Evolutionary conservation across 2,888 invertebrate genomes (phyloP).

Genomic region (Drosophila pegasa): DNA sequence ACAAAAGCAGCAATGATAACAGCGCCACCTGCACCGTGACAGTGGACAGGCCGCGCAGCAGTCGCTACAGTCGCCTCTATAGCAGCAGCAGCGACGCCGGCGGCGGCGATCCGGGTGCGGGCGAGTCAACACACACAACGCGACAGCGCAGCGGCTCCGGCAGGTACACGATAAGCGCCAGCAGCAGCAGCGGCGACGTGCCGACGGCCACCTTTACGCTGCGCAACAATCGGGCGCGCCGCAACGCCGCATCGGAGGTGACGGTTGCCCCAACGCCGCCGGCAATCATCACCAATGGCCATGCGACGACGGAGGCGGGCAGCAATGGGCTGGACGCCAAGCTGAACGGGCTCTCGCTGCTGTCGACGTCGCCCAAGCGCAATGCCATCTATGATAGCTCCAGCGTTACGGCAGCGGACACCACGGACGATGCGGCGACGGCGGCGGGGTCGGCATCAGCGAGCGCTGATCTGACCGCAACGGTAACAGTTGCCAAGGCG

Average conservation of each 20-base stretch:
- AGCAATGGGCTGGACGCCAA: conserved; percentile 69
- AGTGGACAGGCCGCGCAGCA: conserved; percentile 72
- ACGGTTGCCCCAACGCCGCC: not conserved
- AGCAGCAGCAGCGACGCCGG: conserved; percentile 61
- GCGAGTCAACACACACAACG: conserved; percentile 21
- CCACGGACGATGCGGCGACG: conserved; percentile 57
- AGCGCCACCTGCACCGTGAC: conserved; percentile 56
- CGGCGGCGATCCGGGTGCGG: conserved; percentile 33
- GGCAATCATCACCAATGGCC: conserved; percentile 41
- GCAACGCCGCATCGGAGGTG: conserved; percentile 25
- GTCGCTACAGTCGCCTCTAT: conserved; percentile 79
- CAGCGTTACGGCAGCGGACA: conserved; percentile 49
- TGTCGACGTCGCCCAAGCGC: conserved; percentile 66
- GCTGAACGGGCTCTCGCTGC: conserved; percentile 63
- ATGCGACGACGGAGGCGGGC: conserved; percentile 24
- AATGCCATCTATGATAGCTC: conserved; percentile 69
- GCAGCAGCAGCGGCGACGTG: conserved; percentile 76
- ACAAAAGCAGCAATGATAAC: conserved; percentile 34
- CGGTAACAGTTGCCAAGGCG: conserved; percentile 12
- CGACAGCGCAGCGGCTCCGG: conserved; percentile 46
- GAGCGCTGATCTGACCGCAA: not conserved
- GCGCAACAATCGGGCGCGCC: conserved; percentile 71
- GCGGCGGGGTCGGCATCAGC: not conserved
- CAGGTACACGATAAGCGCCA: conserved; percentile 60
- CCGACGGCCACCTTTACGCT: conserved; percentile 81